Base-by-base conservation (phyloP, 2,888 invertebrate genomes). In the Lithophane ornitopus region DNA sequence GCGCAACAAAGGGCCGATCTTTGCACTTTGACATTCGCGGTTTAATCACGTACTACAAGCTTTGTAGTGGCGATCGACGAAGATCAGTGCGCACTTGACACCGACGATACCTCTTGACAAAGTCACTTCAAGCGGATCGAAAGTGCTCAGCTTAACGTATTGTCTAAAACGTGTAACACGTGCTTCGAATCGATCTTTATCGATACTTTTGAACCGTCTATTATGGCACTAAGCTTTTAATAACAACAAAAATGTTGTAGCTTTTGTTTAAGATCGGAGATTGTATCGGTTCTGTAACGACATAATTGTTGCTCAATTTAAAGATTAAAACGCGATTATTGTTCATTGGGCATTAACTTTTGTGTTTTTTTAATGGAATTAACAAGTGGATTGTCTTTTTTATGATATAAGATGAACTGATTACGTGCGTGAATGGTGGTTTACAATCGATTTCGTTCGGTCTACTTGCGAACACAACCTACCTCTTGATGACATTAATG, bases 11-110 rank as follows among this genome's bases (percentile, higher is more conserved):
- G 93, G 92, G 90, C 93, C 94, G 95, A 96, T 95, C 96, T 95
- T 94, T 96, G 96, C 96, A 95, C 96, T 96, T 94, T 96, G 96
- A 96, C 96, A 96, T 96, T 95, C 92, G 93, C 94, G 94, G 93
- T 95, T 94, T 96, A 95, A 96, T 96, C 96, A 96, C 96, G 96
- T 95, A 94, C 94, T 94, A 94, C 91, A 91, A 81, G 87, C 82
- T 87, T 85, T 88, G 90, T 92, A 91, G 92, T 90, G 91, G 91
- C 91, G 90, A 86, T 91, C 87, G 87, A 88, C 88, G 89, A 88
- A 91, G 94, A 93, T 94, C 93, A 92, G 92, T 86, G 89, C 91
- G 83, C 92, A 89, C 95, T 96, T 94, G 95, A 95, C 95, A 95
- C 92, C 92, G 93, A 90, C 91, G 90, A 94, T 93, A 90, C 93